phyloP scores from a whole-genome alignment of 2,797 vertebrate genomes.

The Orientallactaga sibirica region DNA sequence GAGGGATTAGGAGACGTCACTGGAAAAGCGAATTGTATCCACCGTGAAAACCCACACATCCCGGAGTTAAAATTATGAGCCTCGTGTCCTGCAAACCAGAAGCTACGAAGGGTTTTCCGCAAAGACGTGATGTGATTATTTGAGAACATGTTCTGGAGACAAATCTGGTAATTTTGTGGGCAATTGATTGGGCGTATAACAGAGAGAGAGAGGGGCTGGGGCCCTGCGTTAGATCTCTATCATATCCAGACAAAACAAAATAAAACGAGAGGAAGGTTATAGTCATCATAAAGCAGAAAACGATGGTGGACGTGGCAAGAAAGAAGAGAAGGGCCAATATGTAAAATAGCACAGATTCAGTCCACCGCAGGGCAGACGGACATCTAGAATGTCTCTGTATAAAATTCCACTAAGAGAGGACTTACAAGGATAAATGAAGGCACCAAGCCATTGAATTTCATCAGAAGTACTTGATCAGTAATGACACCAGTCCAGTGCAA shows the following conservation, averaged over 20 bases:
- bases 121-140: background rate
- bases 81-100: background rate
- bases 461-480: background rate
- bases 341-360: background rate
- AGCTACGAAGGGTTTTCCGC: background rate
- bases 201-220: background rate
- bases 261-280: background rate
- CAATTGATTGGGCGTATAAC: background rate
- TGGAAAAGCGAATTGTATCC: background rate
- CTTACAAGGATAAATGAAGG: background rate
- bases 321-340: slow-evolving; percentile 4
- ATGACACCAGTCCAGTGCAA: background rate
- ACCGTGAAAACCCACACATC: background rate
- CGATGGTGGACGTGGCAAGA: background rate
- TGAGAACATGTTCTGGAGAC: background rate
- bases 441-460: background rate
- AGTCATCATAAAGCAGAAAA: background rate
- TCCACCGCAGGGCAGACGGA: background rate
- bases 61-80: background rate
- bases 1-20: background rate
- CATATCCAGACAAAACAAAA: background rate
- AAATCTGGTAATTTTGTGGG: background rate
- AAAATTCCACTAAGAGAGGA: background rate
- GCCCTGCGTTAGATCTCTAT: background rate
- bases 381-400: background rate